Base-by-base conservation (phyloP, 2,797 vertebrate genomes). In the Manis javanica region DNA sequence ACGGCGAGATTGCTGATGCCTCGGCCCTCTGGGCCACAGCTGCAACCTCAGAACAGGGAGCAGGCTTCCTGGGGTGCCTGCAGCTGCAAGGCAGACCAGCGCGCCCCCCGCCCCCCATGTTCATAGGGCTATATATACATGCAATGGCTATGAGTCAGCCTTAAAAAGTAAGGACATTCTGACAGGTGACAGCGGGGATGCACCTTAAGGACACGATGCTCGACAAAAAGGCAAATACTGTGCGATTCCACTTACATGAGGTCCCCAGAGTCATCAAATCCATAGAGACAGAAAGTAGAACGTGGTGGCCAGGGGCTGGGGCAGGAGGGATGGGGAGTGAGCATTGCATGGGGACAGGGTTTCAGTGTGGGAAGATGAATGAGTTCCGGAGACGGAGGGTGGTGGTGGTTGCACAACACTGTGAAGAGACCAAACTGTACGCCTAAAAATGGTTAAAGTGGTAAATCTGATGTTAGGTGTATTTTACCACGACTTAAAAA, bases 1-100 rank as follows among this genome's bases (percentile, higher is more conserved):
- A 78, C 7, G 75, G 51, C 2, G 75, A 74, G 42, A 49, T 61
- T 11, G 29, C 59, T 46, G 46, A 46, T 46, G 46, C 46, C 46
- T 11, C 1, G 10, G 46, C 46, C 46, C 46, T 46, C 46, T 46
- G 46, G 46, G 46, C 46, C 46, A 46, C 10, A 7, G 42, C 29
- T 11, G 2, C 18, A 16, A 31, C 0, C 29, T n/a, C 15, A 49
- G n/a, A 18, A 39, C 3, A 5, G 1, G 3, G 77, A 59, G 14
- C 7, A 12, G 39, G 37, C 53, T 37, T 42, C 55, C 77, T 9
- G 46, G 46, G 46, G 46, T 10, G 46, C 46, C 46, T 1, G 10
- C 46, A 46, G 46, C 46, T 46, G 46, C 46, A 46, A 46, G 42
- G 46, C 46, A 46, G 46, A 46, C 46, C 46, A 46, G 11, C 10